Evolutionary conservation across 1,140 invertebrate species (phyloP).

Genomic region (Psilanteris sp.): DNA sequence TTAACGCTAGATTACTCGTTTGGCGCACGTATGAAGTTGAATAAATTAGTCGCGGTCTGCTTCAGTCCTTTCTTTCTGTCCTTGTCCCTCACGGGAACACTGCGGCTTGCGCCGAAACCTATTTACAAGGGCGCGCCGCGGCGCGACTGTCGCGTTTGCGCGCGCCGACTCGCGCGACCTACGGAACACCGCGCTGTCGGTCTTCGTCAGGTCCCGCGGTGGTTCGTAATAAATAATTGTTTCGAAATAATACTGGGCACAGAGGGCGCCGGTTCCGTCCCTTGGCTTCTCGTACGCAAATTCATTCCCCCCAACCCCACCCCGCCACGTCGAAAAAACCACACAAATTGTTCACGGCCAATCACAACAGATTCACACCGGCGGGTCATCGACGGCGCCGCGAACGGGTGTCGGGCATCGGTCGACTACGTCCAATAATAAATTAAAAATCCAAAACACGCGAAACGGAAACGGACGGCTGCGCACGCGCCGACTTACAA

Average conservation of each 20-base stretch:
- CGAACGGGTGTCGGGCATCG: no score
- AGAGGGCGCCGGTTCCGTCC: constrained; percentile 41
- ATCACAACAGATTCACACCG: no score
- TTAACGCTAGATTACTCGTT: constrained; percentile 19
- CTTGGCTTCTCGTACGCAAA: constrained; percentile 7
- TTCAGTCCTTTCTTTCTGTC: no score
- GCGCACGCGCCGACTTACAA: background rate
- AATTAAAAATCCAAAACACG: no score
- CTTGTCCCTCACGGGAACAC: constrained; percentile 3
- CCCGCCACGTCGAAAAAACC: no score
- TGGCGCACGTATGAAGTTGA: constrained; percentile 36
- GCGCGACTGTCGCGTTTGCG: background rate
- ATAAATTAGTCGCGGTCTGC: constrained; percentile 54
- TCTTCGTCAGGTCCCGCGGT: constrained; percentile 68
- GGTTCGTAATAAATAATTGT: constrained; percentile 70
- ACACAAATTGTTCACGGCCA: constrained; percentile 3
- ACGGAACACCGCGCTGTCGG: constrained; percentile 60
- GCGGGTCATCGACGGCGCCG: no score
- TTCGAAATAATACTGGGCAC: constrained; percentile 75
- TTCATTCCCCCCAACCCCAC: no score
- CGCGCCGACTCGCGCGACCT: background rate
- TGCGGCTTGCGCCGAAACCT: constrained; percentile 18
- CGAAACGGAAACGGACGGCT: no score
- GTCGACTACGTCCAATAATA: no score
- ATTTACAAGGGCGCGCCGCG: constrained; percentile 24